These are phyloP conservation scores for Rhorus exstirpatorius DNA, from an alignment of 2,888 invertebrate genomes.

Conservation along the genomic window DNA sequence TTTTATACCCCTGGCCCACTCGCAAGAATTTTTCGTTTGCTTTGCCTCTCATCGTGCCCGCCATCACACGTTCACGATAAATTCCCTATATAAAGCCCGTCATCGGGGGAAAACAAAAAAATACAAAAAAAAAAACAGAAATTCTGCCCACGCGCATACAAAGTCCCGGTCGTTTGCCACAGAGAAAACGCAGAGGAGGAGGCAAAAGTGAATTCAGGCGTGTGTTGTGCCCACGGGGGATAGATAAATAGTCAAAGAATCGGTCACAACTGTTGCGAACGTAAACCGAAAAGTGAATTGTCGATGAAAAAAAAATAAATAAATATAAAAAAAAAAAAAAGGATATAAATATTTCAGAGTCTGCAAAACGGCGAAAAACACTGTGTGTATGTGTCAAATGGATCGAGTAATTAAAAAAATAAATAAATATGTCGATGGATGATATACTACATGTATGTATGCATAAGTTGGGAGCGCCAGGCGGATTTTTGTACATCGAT, in stretches of 20 bases:
- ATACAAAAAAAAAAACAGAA: constrained; percentile 37
- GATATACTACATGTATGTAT: constrained; percentile 26
- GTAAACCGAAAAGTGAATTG: constrained; percentile 23
- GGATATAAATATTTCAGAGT: constrained; percentile 1
- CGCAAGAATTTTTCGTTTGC: neutral
- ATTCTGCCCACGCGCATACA: constrained; percentile 40
- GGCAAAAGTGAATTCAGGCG: constrained; percentile 22
- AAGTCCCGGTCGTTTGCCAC: constrained; percentile 38
- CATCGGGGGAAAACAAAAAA: constrained; percentile 26
- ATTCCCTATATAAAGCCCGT: constrained; percentile 36
- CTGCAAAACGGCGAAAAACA: constrained; percentile 20
- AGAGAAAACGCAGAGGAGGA: constrained; percentile 13
- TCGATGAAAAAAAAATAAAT: constrained; percentile 27
- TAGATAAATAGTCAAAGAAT: constrained; percentile 53
- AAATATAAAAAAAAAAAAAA: neutral
- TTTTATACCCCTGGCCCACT: constrained; percentile 21
- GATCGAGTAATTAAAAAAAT: constrained; percentile 58
- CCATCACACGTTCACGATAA: constrained; percentile 57
- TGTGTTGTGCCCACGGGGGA: neutral
- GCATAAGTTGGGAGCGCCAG: constrained; percentile 12
- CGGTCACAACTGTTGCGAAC: constrained; percentile 26
- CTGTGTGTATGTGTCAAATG: constrained; percentile 40
- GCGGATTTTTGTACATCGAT: constrained; percentile 52
- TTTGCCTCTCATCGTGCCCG: constrained; percentile 41
- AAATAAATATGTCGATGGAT: constrained; percentile 53